phyloP scores from a whole-genome alignment of 2,888 invertebrate species.

The Tenthredo amoena region DNA sequence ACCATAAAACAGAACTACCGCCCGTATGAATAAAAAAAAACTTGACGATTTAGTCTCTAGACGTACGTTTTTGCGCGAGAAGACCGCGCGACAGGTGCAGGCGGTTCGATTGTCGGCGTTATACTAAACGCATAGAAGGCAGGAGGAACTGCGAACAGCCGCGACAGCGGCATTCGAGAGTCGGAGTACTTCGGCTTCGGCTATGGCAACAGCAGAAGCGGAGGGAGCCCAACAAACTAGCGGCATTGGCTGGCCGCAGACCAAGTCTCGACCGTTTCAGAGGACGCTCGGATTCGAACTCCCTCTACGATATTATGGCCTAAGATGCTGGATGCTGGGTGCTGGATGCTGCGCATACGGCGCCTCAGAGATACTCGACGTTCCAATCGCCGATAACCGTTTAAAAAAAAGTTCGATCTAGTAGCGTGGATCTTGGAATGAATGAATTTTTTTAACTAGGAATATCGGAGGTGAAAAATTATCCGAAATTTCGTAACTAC shows the following conservation, averaged over 20 bases:
- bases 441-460: neutral
- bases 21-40: neutral
- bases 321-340: conserved; percentile 14
- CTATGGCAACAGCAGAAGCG: conserved; percentile 36
- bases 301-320: conserved; percentile 29
- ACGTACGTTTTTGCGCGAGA: conserved; percentile 27
- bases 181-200: conserved; percentile 49
- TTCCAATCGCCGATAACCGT: conserved; percentile 8
- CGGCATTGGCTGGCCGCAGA: conserved; percentile 47
- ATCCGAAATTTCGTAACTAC: neutral
- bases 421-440: neutral
- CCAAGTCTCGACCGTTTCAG: conserved; percentile 36
- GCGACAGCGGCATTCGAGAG: conserved; percentile 51
- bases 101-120: conserved; percentile 74
- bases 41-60: conserved; percentile 1
- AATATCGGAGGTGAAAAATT: neutral
- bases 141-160: conserved; percentile 46
- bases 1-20: neutral
- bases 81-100: conserved; percentile 64
- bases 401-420: neutral
- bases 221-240: conserved; percentile 50
- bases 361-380: neutral
- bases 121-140: conserved; percentile 71
- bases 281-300: conserved; percentile 39
- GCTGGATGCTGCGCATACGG: conserved; percentile 35